A percentile compares a stretch with the other conserved stretches of the same genome.
phyloP scores from a whole-genome alignment of 2,113 vertebrate genomes.

The Lophochroa leadbeateri region DNA sequence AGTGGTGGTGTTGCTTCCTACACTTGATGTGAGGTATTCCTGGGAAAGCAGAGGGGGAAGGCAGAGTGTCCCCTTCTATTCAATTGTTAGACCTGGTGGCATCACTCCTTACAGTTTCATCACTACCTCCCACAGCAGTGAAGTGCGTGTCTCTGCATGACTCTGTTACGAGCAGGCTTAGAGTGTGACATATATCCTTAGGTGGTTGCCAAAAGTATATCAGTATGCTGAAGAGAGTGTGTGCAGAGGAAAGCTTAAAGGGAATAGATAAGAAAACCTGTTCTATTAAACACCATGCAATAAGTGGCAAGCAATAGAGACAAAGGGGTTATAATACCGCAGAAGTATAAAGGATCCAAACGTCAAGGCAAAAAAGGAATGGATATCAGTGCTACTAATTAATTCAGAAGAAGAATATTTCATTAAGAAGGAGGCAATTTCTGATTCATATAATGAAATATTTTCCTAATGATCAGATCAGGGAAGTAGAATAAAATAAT shows the following conservation, averaged over 20 bases:
- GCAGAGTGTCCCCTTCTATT: not conserved
- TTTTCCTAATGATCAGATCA: not conserved
- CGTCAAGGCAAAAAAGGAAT: not conserved
- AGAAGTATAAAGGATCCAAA: not conserved
- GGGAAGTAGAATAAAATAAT: not conserved
- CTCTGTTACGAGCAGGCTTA: not conserved
- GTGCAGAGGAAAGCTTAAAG: not conserved
- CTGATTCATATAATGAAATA: not conserved
- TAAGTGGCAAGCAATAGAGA: not conserved
- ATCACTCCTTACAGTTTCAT: not conserved
- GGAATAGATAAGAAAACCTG: not conserved
- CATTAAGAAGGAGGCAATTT: not conserved
- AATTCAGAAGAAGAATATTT: not conserved
- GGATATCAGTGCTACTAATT: not conserved
- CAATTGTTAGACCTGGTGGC: not conserved
- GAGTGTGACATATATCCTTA: not conserved
- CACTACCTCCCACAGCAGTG: not conserved
- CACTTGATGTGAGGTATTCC: not conserved
- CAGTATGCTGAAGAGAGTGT: not conserved
- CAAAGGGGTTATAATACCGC: not conserved
- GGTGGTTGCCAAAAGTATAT: not conserved
- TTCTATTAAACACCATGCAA: not conserved
- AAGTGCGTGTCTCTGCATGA: not conserved
- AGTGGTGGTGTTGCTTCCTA: not conserved
- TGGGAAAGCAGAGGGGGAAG: not conserved